Evolutionary conservation across 1,140 invertebrate genomes (phyloP).

Genomic region (Rhyacophila brunnea): DNA sequence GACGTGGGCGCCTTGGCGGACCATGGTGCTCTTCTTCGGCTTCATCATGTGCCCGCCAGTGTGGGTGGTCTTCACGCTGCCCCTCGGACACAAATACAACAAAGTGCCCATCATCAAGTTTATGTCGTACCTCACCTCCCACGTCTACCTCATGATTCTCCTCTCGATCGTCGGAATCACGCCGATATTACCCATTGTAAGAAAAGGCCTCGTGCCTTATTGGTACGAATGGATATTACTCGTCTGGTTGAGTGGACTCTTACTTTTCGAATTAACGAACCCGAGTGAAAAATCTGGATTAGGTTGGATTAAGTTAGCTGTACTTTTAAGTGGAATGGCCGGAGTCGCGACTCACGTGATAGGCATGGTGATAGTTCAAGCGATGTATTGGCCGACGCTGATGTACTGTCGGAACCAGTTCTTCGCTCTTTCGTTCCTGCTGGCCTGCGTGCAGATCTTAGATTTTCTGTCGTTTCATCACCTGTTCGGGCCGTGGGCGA

Average conservation of each 20-base stretch:
- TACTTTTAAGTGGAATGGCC: constrained; percentile 88
- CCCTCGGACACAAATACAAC: constrained; percentile 92
- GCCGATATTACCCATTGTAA: constrained; percentile 80
- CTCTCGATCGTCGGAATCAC: constrained; percentile 88
- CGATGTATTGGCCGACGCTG: constrained; percentile 74
- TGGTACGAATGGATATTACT: constrained; percentile 97
- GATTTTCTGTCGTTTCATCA: constrained; percentile 98
- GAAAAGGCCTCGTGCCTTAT: constrained; percentile 71
- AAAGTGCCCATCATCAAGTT: constrained; percentile 98
- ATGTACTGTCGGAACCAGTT: constrained; percentile 95
- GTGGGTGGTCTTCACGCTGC: constrained; percentile 95
- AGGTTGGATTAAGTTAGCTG: constrained; percentile 89
- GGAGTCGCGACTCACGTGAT: constrained; percentile 89
- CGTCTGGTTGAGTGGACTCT: constrained; percentile 91
- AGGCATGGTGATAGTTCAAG: constrained; percentile 68
- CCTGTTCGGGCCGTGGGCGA: constrained; percentile 97
- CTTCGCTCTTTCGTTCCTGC: constrained; percentile 89
- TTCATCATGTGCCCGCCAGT: constrained; percentile 93
- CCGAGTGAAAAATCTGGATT: constrained; percentile 93
- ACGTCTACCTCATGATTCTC: constrained; percentile 94
- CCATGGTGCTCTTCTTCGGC: constrained; percentile 85
- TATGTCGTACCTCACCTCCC: constrained; percentile 98
- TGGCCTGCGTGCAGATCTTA: constrained; percentile 95
- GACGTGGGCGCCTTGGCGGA: constrained; percentile 94
- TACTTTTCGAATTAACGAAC: constrained; percentile 95